Base-by-base conservation (phyloP, 1,140 invertebrate species). In the Pantala flavescens region DNA sequence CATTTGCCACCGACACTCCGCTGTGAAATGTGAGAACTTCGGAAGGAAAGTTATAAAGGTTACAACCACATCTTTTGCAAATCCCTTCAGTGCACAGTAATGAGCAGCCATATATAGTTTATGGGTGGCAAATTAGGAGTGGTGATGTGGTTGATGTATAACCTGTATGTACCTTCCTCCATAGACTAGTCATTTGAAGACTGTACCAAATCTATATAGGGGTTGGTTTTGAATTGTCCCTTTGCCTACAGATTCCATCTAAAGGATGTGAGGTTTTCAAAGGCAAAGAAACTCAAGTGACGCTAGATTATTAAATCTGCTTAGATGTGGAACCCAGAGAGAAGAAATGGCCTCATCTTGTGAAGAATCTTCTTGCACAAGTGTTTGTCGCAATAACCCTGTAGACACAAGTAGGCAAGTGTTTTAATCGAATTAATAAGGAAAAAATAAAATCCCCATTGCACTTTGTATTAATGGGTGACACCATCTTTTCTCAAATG, bases 1-100 rank as follows among this genome's bases (percentile, higher is more conserved):
- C 71, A 36, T 76, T 79, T 24, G 76, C 75, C 16, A 76, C 76
- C 43, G 74, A 63, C 49, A 63, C 49, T 63, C 49, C 14, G n/a
- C 49, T 63, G 16, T 63, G 49, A 63, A 63, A 21, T 63, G n/a
- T 3, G 49, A 21, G n/a, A 21, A 12, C 49, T 7, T 63, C n/a
- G 3, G n/a, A 63, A 63, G n/a, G 49, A 63, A 21, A 21, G 49
- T 63, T 63, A 63, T 63, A 19, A 19, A 63, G 14, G 49, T 36
- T 36, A 2, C 28, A 36, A 36, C 49, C 49, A 63, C 49, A 19
- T 63, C 49, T 63, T 63, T 14, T 3, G 49, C n/a, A 16, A 21
- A 7, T 63, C 49, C 49, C 49, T 63, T 16, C 49, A 63, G 49
- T 63, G 49, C 49, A 63, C 49, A 14, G 16, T 63, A 36, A 5